Percentiles rank a stretch among this genome's conserved stretches.
phyloP scores from a whole-genome alignment of 2,113 vertebrate genomes.

The Paramisgurnus dabryanus region DNA sequence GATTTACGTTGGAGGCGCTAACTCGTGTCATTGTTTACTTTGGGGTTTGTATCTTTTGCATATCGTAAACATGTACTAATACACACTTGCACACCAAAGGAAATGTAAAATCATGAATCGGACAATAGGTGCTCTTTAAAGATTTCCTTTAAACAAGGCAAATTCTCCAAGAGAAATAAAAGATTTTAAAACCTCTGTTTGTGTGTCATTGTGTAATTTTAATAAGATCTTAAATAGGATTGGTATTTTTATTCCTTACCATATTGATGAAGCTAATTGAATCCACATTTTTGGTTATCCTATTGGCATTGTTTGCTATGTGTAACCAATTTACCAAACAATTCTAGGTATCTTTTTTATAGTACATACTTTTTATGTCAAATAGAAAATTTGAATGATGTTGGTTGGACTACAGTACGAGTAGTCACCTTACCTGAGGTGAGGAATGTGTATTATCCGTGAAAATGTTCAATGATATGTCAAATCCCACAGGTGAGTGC shows the following conservation, averaged over 20 bases:
- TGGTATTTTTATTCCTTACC: background rate
- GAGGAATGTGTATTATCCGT: constrained; percentile 18
- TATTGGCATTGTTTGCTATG: too few relatives aligned
- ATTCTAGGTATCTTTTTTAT: too few relatives aligned
- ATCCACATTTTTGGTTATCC: background rate
- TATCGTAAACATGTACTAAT: too few relatives aligned
- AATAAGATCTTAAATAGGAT: too few relatives aligned
- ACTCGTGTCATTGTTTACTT: too few relatives aligned
- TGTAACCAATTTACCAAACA: too few relatives aligned
- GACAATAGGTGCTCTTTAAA: too few relatives aligned
- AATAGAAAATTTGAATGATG: background rate
- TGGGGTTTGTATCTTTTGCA: too few relatives aligned
- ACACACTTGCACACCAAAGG: too few relatives aligned
- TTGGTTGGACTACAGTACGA: background rate
- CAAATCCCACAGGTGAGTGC: constrained; percentile 31
- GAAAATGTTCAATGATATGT: constrained; percentile 41
- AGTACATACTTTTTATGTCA: background rate
- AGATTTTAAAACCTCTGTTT: background rate
- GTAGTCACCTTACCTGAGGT: background rate
- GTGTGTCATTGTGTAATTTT: background rate
- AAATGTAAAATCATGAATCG: too few relatives aligned
- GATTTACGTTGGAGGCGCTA: too few relatives aligned
- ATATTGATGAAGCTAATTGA: background rate
- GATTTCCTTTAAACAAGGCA: background rate
- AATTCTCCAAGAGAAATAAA: constrained; percentile 22